A percentile compares a stretch with the other conserved stretches of the same genome.
Evolutionary conservation across 1,140 invertebrate species (phyloP).

Genomic region (Drosophila repleta): DNA sequence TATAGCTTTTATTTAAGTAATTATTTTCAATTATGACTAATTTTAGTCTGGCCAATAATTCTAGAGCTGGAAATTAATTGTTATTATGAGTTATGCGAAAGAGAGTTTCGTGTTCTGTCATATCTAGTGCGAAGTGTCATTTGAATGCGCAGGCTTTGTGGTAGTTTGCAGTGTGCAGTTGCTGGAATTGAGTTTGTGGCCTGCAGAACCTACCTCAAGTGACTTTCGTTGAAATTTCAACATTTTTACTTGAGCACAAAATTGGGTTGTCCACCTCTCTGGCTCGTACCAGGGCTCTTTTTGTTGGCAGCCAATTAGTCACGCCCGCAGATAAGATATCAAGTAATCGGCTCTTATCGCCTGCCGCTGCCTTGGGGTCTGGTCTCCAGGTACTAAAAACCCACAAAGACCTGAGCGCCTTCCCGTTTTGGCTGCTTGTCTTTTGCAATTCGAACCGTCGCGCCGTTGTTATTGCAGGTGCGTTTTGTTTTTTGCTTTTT

Average conservation of each 20-base stretch:
- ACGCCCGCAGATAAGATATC: slow-evolving; percentile 73
- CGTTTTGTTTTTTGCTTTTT: slow-evolving; percentile 23
- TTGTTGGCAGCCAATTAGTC: slow-evolving; percentile 72
- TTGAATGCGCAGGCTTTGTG: too few species aligned
- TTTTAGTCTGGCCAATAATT: too few species aligned
- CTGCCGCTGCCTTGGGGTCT: slow-evolving; percentile 44
- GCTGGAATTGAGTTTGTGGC: not conserved
- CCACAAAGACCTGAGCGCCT: slow-evolving; percentile 18
- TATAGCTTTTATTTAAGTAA: too few species aligned
- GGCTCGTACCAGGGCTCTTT: slow-evolving; percentile 42
- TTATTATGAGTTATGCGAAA: too few species aligned
- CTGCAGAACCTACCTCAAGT: slow-evolving; percentile 67
- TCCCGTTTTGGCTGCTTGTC: slow-evolving; percentile 35
- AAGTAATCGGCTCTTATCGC: slow-evolving; percentile 72
- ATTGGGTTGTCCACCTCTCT: slow-evolving; percentile 19
- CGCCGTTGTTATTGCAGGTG: slow-evolving; percentile 61
- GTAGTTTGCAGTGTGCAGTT: slow-evolving; percentile 28
- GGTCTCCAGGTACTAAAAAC: slow-evolving; percentile 7
- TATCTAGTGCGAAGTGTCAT: too few species aligned
- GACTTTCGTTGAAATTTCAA: slow-evolving; percentile 15
- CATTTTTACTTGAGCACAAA: slow-evolving; percentile 27
- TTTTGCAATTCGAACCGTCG: slow-evolving; percentile 49
- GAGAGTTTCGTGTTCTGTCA: too few species aligned
- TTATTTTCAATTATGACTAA: too few species aligned
- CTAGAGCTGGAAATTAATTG: too few species aligned